A percentile compares a stretch with the other conserved stretches of the same genome.
Evolutionary conservation across 1,140 invertebrate species (phyloP).

Genomic region (Bombus sibiricus): DNA sequence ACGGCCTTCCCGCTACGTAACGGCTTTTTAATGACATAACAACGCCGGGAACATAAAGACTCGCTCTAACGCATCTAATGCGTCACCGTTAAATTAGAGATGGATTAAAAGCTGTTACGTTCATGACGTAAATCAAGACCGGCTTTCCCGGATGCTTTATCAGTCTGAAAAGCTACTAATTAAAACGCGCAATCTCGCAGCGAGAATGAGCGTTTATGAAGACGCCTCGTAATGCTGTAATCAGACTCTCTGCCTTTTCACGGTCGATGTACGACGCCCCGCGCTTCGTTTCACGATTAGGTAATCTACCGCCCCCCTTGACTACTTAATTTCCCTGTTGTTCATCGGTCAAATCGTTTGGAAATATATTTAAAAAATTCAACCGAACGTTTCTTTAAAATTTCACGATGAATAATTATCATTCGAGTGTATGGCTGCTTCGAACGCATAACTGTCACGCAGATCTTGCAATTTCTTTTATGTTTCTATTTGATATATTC

Average conservation of each 20-base stretch:
- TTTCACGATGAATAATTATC: no score
- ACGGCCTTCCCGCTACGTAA: background rate
- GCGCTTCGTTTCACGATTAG: background rate
- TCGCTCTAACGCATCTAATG: conserved; percentile 18
- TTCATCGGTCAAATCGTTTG: background rate
- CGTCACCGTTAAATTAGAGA: conserved; percentile 23
- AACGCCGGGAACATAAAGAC: background rate
- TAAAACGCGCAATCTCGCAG: conserved; percentile 12
- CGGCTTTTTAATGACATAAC: conserved; percentile 39
- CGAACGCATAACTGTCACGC: no score
- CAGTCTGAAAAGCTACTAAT: conserved; percentile 24
- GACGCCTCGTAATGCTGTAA: background rate
- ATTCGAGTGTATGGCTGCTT: no score
- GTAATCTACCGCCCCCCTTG: background rate
- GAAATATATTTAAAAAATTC: background rate
- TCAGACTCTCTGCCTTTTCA: conserved; percentile 1
- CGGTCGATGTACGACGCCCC: background rate
- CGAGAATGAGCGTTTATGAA: conserved; percentile 15
- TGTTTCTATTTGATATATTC: no score
- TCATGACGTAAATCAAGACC: conserved; percentile 32
- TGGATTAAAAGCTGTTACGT: conserved; percentile 44
- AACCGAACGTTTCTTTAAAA: background rate
- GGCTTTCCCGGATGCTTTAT: background rate
- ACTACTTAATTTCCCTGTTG: background rate
- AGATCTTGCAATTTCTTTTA: no score